Percentiles rank a stretch among this genome's conserved stretches.
These are phyloP conservation scores for Homarus gammarus DNA, from an alignment of 2,888 invertebrate species.

Conservation along the genomic window DNA sequence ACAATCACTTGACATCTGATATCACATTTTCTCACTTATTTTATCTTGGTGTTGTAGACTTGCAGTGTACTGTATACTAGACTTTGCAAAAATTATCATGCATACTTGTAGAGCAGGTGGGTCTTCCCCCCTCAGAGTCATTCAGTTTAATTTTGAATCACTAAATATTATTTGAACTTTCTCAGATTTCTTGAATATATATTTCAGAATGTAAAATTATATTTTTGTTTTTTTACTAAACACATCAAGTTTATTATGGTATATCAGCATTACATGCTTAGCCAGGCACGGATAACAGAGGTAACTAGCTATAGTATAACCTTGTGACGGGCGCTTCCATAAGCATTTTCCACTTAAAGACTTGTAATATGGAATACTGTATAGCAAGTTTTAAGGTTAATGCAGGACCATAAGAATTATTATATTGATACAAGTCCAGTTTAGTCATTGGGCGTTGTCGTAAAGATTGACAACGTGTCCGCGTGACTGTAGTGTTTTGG, in stretches of 20 bases:
- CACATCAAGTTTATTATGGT: not conserved
- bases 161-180: not conserved
- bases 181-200: not conserved
- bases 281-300: conserved; percentile 35
- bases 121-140: not conserved
- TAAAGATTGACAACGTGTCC: not conserved
- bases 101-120: not conserved
- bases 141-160: not conserved
- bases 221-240: not conserved
- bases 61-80: not conserved
- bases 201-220: not conserved
- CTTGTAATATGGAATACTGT: not conserved
- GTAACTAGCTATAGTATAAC: conserved; percentile 33
- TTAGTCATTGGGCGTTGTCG: not conserved
- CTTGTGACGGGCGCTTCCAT: conserved; percentile 51
- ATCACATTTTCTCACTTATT: not conserved
- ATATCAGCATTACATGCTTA: conserved; percentile 6
- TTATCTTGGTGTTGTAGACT: not conserved
- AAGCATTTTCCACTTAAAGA: conserved; percentile 40
- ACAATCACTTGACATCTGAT: conserved; percentile 36
- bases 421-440: conserved; percentile 10
- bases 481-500: not conserved
- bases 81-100: not conserved
- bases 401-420: conserved; percentile 38
- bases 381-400: conserved; percentile 24